These are phyloP conservation scores for Oceanodroma leucorhoa DNA, from an alignment of 2,797 vertebrate genomes.

Conservation along the genomic window DNA sequence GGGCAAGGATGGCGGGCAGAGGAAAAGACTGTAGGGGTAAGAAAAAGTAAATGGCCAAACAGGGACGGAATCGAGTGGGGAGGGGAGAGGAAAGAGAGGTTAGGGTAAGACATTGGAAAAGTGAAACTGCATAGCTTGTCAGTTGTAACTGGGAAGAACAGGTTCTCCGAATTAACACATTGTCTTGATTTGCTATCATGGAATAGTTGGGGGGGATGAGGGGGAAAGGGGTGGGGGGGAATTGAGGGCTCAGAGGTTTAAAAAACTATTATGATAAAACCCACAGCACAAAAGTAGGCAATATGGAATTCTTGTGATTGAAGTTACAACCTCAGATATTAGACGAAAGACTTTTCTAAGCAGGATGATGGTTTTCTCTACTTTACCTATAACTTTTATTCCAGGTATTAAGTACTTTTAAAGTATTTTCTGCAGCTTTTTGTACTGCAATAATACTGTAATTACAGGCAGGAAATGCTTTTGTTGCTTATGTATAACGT, in stretches of 20 bases:
- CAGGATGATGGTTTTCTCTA: neutral
- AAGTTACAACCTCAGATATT: neutral
- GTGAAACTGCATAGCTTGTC: neutral
- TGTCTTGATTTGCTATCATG: neutral
- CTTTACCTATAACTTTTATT: neutral
- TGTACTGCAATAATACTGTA: neutral
- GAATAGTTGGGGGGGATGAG: neutral
- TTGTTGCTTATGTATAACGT: neutral
- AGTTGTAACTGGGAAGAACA: neutral
- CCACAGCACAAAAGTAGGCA: neutral
- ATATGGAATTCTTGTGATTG: neutral
- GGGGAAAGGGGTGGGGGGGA: rapidly evolving
- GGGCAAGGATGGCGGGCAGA: neutral
- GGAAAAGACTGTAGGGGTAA: neutral
- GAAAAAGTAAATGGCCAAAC: neutral
- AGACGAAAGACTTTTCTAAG: neutral
- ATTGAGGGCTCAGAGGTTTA: neutral
- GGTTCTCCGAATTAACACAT: neutral
- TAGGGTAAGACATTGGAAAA: neutral
- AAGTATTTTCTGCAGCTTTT: neutral
- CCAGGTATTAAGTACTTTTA: neutral
- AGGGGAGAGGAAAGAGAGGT: rapidly evolving
- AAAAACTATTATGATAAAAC: neutral
- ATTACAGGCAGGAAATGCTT: constrained; percentile 34
- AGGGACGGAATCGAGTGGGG: rapidly evolving